Evolutionary conservation across 2,888 invertebrate species (phyloP), one percentile per base, ranked within the genome.

Genomic region (Gymnoscelis rufifasciata): DNA sequence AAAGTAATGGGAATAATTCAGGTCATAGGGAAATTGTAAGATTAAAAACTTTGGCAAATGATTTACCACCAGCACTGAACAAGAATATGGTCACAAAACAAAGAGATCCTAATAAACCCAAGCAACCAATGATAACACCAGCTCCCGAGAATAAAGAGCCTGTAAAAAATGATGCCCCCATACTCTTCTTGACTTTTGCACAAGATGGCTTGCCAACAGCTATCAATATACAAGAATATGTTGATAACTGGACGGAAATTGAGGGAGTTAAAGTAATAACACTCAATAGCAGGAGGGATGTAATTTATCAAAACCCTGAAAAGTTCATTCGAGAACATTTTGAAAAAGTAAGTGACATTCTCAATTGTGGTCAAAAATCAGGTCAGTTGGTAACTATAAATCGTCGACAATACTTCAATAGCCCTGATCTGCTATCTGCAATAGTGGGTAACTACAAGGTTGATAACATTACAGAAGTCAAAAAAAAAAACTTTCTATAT

Each of bases 321-420:
- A 88, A 88, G 52, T 90, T 87, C 55, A 88, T 90, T 14, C 80
- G 90, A 31, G 88, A 90, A 65, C 88, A 89, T 68, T 89, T 90
- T 68, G 86, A 88, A 68, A 90, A 90, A 78, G 90, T 90, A 64
- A 62, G 42, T 27, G 12, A n/a, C n/a, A n/a, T n/a, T n/a, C n/a
- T n/a, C n/a, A n/a, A n/a, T n/a, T n/a, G n/a, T n/a, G n/a, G n/a
- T n/a, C n/a, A n/a, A n/a, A n/a, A n/a, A n/a, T n/a, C n/a, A n/a
- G n/a, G n/a, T n/a, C n/a, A n/a, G n/a, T n/a, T n/a, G n/a, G n/a
- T n/a, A n/a, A n/a, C n/a, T n/a, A n/a, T n/a, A n/a, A n/a, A n/a
- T n/a, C n/a, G n/a, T n/a, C n/a, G n/a, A n/a, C n/a, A n/a, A n/a
- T n/a, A n/a, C n/a, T n/a, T n/a, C n/a, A n/a, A n/a, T n/a, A n/a